phyloP scores from a whole-genome alignment of 2,797 vertebrate genomes.

The Lacerta agilis region DNA sequence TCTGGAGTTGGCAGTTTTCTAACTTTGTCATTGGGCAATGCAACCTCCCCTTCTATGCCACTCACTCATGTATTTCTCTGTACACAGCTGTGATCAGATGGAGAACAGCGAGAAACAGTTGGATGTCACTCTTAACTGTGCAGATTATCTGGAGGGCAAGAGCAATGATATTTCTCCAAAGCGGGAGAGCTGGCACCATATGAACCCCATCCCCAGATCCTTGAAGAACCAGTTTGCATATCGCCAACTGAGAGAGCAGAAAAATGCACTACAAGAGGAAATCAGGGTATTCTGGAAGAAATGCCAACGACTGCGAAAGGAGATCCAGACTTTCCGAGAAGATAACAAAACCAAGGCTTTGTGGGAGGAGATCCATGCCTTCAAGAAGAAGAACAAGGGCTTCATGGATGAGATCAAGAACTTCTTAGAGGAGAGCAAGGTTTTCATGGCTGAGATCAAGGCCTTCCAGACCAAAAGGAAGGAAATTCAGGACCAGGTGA shows the following conservation, averaged over 20 bases:
- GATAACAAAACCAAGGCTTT: slow-evolving; percentile 36
- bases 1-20: neutral
- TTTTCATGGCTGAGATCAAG: slow-evolving; percentile 44
- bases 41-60: neutral
- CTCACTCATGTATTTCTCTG: neutral
- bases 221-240: slow-evolving; percentile 47
- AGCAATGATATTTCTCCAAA: slow-evolving; percentile 16
- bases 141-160: neutral
- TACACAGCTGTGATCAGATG: neutral
- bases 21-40: neutral
- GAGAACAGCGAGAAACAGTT: slow-evolving; percentile 40
- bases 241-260: slow-evolving; percentile 61
- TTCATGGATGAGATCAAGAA: slow-evolving; percentile 56
- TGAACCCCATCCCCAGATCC: neutral
- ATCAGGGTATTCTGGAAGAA: slow-evolving; percentile 13
- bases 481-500: slow-evolving; percentile 2
- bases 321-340: slow-evolving; percentile 53
- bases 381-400: slow-evolving; percentile 58
- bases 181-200: slow-evolving; percentile 44
- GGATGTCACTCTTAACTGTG: neutral
- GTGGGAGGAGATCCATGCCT: slow-evolving; percentile 54
- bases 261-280: slow-evolving; percentile 18
- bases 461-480: neutral
- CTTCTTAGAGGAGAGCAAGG: slow-evolving; percentile 44
- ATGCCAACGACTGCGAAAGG: slow-evolving; percentile 1